Evolutionary conservation across 2,113 vertebrate species (phyloP), one percentile per base, ranked within the genome.

Genomic region (Archilochus colubris): DNA sequence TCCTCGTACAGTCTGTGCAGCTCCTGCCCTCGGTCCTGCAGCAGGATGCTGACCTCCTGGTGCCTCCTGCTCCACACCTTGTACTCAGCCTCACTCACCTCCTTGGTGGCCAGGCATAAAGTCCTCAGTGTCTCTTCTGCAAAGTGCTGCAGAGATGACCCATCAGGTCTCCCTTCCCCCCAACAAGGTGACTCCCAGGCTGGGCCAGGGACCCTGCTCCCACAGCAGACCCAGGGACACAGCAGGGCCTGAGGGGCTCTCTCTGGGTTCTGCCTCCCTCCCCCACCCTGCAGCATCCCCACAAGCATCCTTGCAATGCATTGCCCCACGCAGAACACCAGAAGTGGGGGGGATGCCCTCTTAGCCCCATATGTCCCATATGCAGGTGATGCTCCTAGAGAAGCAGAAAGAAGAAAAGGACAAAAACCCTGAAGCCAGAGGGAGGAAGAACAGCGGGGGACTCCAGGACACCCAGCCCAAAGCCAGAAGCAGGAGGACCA

Each of bases 71-170:
- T 97, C 99, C 99, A 99, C 21, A 88, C 30, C 2, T 75, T 31
- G 78, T 98, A 99, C 4, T 61, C 94, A 0, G 62, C 91, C 95
- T 98, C 97, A 5, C 97, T 93, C 90, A 99, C 98, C 40, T 97
- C 97, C 97, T 98, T 99, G 95, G 97, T 98, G 23, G 99, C 99
- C 96, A 99, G 51, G 86, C 99, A 99, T 86, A 99, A 96, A 2
- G 99, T 99, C 96, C 99, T 97, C 89, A 99, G 97, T 9, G 97
- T 98, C 94, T 98, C 92, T 38, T 96, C 77, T 0, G 98, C 98
- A 14, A 99, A 99, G 87, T 91, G 86, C 98, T 99, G 97, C 36
- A 75, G 57, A 66, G 51, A 55, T 6, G 8, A 9, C 7, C 74
- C 55, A 14, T 90, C 63, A 80, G 72, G 5, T 8, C n/a, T 66